Base-by-base conservation (phyloP, 2,888 invertebrate species). In the Parnassius mnemosyne region DNA sequence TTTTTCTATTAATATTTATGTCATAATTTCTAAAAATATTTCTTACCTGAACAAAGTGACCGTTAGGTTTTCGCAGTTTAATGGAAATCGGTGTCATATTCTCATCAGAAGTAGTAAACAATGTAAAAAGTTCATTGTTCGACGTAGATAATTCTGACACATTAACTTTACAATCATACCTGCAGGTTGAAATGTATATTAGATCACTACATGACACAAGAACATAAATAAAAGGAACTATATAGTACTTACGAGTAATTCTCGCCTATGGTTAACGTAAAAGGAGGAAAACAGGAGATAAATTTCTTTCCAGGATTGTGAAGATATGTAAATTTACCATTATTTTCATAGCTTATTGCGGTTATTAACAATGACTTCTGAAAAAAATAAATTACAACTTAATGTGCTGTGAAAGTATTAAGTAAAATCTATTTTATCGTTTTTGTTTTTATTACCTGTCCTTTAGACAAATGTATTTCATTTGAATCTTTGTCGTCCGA, bases 21-120 rank as follows among this genome's bases (percentile, higher is more conserved):
- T 20, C 7, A 34, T 5, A 34, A 34, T 34, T 34, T 34, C 34
- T 34, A 7, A 7, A 34, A 34, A 34, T 3, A 34, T 34, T 34
- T 61, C 60, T 64, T 77, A 85, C 88, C 83, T 85, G 77, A 3
- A 86, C 76, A 60, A 71, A 69, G 61, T 77, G 66, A 1, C 83
- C 85, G 60, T 71, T 78, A 2, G 85, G 79, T 69, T 82, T 84
- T 13, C 70, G 67, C 20, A 85, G 63, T 3, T 67, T 66, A 10
- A 89, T 75, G 0, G 85, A 81, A 20, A 89, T 56, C 9, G 84
- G 77, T 47, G 69, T 73, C 2, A 78, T 76, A 13, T 75, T 74
- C 7, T 73, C 79, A 63, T 78, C 73, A 5, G 66, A 66, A 46
- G 71, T 68, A 41, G 85, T 60, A 71, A 78, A 88, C 3, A 84